phyloP scores from a whole-genome alignment of 2,888 invertebrate species.

The Brachyopa scutellaris region DNA sequence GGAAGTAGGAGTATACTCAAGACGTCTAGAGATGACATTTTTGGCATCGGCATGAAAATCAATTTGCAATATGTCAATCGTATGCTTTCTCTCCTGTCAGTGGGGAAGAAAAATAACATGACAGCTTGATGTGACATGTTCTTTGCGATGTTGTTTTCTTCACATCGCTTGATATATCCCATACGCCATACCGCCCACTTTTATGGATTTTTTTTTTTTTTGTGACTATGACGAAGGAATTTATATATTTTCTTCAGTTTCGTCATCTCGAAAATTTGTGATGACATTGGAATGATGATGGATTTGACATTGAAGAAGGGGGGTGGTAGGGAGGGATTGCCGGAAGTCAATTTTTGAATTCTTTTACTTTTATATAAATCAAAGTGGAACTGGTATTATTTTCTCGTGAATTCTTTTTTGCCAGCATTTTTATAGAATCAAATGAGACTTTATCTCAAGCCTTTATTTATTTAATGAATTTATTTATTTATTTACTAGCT shows the following conservation, averaged over 20 bases:
- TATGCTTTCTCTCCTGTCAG: slow-evolving; percentile 58
- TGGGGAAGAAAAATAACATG: slow-evolving; percentile 53
- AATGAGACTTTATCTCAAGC: too few species aligned
- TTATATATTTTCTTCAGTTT: background rate
- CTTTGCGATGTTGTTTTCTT: slow-evolving; percentile 17
- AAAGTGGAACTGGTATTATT: too few species aligned
- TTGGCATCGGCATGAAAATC: slow-evolving; percentile 79
- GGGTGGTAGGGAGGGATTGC: too few species aligned
- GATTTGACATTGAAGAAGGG: slow-evolving; percentile 14
- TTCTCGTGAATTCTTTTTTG: too few species aligned
- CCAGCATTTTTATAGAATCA: too few species aligned
- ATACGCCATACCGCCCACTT: background rate
- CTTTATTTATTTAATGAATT: too few species aligned
- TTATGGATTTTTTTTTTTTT: background rate
- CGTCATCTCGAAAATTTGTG: slow-evolving; percentile 15
- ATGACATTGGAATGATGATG: slow-evolving; percentile 32
- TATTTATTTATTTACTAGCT: too few species aligned
- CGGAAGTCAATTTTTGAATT: slow-evolving; percentile 1
- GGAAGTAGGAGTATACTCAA: slow-evolving; percentile 42
- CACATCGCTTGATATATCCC: slow-evolving; percentile 23
- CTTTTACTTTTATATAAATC: background rate
- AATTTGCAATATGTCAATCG: slow-evolving; percentile 79
- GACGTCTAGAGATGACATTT: slow-evolving; percentile 73
- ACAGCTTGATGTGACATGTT: slow-evolving; percentile 65
- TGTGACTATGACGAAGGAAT: background rate